Evolutionary conservation across 2,888 invertebrate genomes (phyloP).

Genomic region (Galerucella nymphaeae): DNA sequence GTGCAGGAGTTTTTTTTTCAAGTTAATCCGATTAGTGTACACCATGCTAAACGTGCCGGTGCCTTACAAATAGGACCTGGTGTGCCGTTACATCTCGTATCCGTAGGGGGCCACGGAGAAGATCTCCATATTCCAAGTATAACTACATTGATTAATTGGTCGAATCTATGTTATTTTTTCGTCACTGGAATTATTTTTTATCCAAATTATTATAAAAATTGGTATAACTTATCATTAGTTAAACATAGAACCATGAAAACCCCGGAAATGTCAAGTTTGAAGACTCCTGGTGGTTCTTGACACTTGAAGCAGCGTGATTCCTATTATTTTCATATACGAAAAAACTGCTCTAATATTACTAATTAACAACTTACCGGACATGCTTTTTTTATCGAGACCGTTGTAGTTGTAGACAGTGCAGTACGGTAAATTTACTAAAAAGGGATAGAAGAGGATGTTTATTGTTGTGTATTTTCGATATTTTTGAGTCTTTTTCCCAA

Average conservation of each 20-base stretch:
- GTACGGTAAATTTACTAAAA: background rate
- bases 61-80: constrained; percentile 48
- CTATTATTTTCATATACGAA: background rate
- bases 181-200: no score
- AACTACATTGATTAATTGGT: background rate
- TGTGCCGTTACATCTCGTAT: constrained; percentile 38
- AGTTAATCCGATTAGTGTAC: constrained; percentile 48
- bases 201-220: no score
- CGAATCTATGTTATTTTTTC: no score
- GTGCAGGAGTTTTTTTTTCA: constrained; percentile 40
- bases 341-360: background rate
- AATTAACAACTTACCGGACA: background rate
- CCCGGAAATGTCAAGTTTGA: background rate
- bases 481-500: no score
- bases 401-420: background rate
- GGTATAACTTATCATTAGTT: no score
- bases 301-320: background rate
- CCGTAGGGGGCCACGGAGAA: constrained; percentile 32
- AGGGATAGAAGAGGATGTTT: background rate
- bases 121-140: constrained; percentile 26
- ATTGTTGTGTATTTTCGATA: no score
- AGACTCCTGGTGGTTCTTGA: background rate
- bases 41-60: constrained; percentile 46
- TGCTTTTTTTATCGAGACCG: background rate
- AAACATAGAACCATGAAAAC: constrained; percentile 1